These are phyloP conservation scores for Rotaria macrura DNA, from an alignment of 2,888 invertebrate genomes.

Conservation along the genomic window DNA sequence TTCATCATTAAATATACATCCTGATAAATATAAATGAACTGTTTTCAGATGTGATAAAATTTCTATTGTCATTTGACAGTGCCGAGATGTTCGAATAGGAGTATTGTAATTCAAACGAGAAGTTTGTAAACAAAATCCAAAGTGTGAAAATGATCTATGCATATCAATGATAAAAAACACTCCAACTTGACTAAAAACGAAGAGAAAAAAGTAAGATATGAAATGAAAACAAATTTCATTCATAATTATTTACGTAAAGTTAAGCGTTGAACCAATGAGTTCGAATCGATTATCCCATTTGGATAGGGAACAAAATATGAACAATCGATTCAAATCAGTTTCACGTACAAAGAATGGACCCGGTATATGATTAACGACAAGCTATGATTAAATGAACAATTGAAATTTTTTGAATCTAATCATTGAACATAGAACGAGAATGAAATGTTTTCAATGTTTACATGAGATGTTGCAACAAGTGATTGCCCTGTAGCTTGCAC, in stretches of 20 bases:
- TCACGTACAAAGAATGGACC: neutral
- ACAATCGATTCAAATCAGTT: neutral
- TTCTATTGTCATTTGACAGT: neutral
- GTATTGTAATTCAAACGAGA: neutral
- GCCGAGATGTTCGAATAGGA: neutral
- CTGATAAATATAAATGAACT: neutral
- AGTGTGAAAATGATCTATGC: neutral
- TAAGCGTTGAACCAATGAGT: neutral
- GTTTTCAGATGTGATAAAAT: neutral
- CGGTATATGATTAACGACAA: neutral
- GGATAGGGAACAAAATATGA: neutral
- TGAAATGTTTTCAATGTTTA: neutral
- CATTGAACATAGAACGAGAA: neutral
- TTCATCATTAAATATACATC: neutral
- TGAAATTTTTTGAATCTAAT: neutral
- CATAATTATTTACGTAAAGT: neutral
- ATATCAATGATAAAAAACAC: neutral
- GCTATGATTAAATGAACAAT: neutral
- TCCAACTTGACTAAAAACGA: neutral
- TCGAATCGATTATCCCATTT: neutral
- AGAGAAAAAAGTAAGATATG: neutral
- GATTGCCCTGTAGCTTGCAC: neutral
- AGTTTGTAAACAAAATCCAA: neutral
- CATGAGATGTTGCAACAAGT: neutral
- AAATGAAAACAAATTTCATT: no score